Conservation (phyloP, 2,113 vertebrate genomes). For the Salvator merianae region DNA sequence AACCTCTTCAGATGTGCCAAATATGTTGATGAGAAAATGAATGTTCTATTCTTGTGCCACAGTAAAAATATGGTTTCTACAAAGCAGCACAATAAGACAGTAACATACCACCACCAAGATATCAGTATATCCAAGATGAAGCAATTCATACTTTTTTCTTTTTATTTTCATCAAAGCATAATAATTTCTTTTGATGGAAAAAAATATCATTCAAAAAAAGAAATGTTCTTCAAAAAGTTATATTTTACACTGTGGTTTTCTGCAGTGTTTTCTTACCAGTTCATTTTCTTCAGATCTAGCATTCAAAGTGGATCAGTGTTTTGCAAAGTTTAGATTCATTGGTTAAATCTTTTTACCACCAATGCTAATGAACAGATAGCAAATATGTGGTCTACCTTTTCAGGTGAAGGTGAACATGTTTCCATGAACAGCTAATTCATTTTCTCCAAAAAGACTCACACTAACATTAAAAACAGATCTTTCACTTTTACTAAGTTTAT, state of each 20-base stretch:
- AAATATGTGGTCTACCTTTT: slow-evolving; percentile 17
- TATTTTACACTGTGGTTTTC: slow-evolving; percentile 4
- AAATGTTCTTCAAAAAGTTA: neutral
- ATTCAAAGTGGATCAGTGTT: slow-evolving; percentile 2
- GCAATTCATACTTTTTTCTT: too few species aligned
- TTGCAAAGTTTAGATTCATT: neutral
- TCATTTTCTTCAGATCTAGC: neutral
- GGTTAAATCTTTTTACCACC: slow-evolving; percentile 1
- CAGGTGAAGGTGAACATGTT: neutral
- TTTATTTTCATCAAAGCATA: neutral
- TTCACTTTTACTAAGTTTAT: neutral
- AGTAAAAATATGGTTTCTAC: neutral
- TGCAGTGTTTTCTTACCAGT: neutral
- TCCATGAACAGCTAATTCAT: neutral
- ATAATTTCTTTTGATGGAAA: neutral
- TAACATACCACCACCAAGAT: neutral
- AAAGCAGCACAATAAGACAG: neutral
- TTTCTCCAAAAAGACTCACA: neutral
- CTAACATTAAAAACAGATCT: neutral
- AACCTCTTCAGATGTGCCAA: too few species aligned
- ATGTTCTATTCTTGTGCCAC: neutral
- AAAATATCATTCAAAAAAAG: neutral
- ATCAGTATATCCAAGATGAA: neutral
- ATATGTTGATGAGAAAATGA: too few species aligned
- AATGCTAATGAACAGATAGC: slow-evolving; percentile 10